Evolutionary conservation across 35 echinoderm and acorn worm genomes (phyloP).

Genomic region (Ophiothrix spiculata): DNA sequence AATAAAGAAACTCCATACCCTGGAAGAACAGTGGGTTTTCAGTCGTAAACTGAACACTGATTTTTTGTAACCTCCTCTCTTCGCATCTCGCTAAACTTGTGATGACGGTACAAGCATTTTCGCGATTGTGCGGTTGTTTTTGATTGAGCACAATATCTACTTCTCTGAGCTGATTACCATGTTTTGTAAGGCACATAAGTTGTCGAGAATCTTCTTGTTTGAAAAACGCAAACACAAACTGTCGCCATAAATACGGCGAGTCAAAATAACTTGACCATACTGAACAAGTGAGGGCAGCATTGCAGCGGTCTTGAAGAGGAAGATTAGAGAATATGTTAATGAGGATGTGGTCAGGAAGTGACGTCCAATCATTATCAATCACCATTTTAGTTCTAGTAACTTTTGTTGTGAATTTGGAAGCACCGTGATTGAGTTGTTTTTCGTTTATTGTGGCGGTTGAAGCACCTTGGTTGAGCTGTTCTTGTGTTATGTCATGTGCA

Average conservation of each 20-base stretch:
- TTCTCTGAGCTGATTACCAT: conserved; percentile 53
- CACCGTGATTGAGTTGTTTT: too few species aligned
- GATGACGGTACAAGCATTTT: conserved; percentile 68
- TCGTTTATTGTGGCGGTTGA: too few species aligned
- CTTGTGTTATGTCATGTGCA: too few species aligned
- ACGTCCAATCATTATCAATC: conserved; percentile 44
- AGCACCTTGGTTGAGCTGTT: too few species aligned
- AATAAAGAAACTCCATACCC: conserved; percentile 67
- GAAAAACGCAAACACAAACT: conserved; percentile 69
- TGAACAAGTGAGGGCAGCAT: conserved; percentile 67
- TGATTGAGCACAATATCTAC: conserved; percentile 63
- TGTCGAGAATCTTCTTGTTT: conserved; percentile 36
- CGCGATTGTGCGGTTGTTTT: conserved; percentile 38
- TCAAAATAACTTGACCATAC: conserved; percentile 67
- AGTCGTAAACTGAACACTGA: conserved; percentile 67
- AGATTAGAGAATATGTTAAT: conserved; percentile 65
- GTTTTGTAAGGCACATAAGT: conserved; percentile 65
- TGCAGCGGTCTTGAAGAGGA: conserved; percentile 48
- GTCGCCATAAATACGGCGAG: conserved; percentile 58
- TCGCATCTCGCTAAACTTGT: conserved; percentile 35
- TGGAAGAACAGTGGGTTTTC: conserved; percentile 94
- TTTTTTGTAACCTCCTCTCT: conserved; percentile 60
- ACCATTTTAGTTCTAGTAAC: conserved; percentile 13
- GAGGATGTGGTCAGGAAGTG: conserved; percentile 82
- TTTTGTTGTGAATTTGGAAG: too few species aligned